A percentile compares a stretch with the other conserved stretches of the same genome.
Evolutionary conservation across 2,113 vertebrate genomes (phyloP).

Genomic region (Procapra przewalskii): DNA sequence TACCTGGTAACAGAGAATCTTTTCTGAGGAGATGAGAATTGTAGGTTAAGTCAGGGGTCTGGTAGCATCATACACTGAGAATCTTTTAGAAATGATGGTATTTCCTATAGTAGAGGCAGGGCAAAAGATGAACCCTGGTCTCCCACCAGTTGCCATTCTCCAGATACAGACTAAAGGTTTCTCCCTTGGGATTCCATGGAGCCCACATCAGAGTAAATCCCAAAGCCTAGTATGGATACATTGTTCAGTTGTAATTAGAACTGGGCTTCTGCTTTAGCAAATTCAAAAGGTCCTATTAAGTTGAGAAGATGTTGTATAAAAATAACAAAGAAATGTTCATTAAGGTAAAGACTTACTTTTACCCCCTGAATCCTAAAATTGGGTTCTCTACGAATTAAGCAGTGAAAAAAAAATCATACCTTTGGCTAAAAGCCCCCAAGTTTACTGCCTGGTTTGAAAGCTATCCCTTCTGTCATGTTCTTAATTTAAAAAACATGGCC

Average conservation of each 20-base stretch:
- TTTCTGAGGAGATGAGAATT: neutral
- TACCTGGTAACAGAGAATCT: neutral
- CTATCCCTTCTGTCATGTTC: constrained; percentile 28
- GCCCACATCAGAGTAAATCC: constrained; percentile 47
- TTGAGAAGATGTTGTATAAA: neutral
- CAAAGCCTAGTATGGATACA: constrained; percentile 53
- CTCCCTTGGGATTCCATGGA: neutral
- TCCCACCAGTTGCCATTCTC: neutral
- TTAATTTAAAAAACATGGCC: constrained; percentile 51
- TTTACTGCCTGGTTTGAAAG: constrained; percentile 28
- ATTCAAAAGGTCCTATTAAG: constrained; percentile 5
- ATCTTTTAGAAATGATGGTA: neutral
- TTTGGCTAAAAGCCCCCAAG: constrained; percentile 57
- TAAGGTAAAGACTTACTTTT: constrained; percentile 27
- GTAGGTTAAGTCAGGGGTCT: neutral
- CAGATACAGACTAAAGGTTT: neutral
- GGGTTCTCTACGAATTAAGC: constrained; percentile 55
- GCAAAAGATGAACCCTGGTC: neutral
- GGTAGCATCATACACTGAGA: neutral
- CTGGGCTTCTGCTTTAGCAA: constrained; percentile 32
- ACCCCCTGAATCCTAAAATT: constrained; percentile 11
- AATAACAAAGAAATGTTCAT: neutral
- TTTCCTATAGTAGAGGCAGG: neutral
- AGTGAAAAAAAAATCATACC: constrained; percentile 23
- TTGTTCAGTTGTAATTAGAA: constrained; percentile 49